Percentiles rank a stretch among this genome's conserved stretches.
These are phyloP conservation scores for Hanleya hanleyi DNA, from an alignment of 2,888 invertebrate genomes.

Conservation along the genomic window DNA sequence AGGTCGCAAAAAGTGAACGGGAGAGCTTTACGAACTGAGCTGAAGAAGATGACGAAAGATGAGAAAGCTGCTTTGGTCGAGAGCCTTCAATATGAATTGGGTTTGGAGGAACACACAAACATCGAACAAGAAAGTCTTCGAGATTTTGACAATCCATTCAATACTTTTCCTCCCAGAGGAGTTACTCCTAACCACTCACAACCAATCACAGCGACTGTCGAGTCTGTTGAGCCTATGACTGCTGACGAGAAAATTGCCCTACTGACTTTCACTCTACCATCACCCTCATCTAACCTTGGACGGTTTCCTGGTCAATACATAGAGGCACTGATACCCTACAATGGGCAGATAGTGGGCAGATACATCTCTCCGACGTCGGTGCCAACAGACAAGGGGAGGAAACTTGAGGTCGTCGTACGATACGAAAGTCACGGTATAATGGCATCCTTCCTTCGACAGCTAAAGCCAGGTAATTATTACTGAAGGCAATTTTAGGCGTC, in stretches of 20 bases:
- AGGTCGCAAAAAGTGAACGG: not conserved
- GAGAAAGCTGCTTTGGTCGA: constrained; percentile 1
- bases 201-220: too few species aligned
- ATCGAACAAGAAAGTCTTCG: too few species aligned
- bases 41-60: constrained; percentile 10
- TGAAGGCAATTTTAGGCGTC: too few species aligned
- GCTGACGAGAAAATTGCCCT: not conserved
- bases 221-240: too few species aligned
- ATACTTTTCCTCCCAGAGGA: too few species aligned
- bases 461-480: too few species aligned
- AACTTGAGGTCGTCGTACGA: not conserved
- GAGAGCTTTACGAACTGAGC: not conserved
- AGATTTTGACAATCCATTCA: too few species aligned
- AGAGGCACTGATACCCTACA: not conserved
- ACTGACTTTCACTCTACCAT: not conserved
- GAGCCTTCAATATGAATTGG: not conserved
- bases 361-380: not conserved
- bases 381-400: not conserved
- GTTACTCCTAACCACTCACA: too few species aligned
- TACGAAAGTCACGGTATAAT: not conserved
- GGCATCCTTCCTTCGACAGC: not conserved
- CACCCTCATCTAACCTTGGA: not conserved
- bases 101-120: too few species aligned
- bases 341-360: not conserved
- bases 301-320: constrained; percentile 6